Percentiles rank a stretch among this genome's conserved stretches.
Conservation (phyloP, 2,113 vertebrate genomes). For the Tricholaema leucomelas region DNA sequence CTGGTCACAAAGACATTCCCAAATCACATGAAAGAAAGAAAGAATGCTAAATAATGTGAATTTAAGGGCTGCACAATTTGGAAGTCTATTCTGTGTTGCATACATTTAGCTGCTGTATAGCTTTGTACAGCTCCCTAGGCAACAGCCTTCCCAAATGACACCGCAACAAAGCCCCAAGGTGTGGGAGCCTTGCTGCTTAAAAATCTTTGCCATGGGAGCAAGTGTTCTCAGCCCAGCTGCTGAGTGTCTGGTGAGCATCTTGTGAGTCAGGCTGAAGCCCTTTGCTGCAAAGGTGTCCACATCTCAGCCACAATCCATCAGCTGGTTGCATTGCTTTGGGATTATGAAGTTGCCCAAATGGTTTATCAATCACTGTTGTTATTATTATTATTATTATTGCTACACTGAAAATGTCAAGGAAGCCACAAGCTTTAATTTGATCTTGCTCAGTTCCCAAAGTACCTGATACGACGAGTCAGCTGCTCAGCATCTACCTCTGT, state of each 20-base stretch:
- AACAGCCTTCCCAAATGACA: slow-evolving; percentile 53
- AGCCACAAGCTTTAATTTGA: not conserved
- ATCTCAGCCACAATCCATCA: not conserved
- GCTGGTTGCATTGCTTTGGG: not conserved
- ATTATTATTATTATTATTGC: not conserved
- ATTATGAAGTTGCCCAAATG: not conserved
- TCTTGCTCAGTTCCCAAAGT: not conserved
- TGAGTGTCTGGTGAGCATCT: not conserved
- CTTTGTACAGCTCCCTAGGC: slow-evolving; percentile 48
- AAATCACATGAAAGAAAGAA: not conserved
- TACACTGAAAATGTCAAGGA: not conserved
- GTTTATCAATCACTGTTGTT: not conserved
- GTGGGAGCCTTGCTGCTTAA: not conserved
- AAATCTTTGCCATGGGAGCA: not conserved
- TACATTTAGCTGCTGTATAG: slow-evolving; percentile 5
- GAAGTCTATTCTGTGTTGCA: not conserved
- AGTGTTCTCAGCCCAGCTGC: not conserved
- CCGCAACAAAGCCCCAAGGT: slow-evolving; percentile 30
- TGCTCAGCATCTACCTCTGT: not conserved
- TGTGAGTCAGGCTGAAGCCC: not conserved
- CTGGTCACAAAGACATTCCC: not conserved
- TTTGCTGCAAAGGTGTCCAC: not conserved
- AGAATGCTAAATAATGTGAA: not conserved
- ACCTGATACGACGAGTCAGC: accelerated
- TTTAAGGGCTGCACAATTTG: not conserved